Conservation (phyloP, 2,888 invertebrate genomes). For the Bhutanitis thaidina region DNA sequence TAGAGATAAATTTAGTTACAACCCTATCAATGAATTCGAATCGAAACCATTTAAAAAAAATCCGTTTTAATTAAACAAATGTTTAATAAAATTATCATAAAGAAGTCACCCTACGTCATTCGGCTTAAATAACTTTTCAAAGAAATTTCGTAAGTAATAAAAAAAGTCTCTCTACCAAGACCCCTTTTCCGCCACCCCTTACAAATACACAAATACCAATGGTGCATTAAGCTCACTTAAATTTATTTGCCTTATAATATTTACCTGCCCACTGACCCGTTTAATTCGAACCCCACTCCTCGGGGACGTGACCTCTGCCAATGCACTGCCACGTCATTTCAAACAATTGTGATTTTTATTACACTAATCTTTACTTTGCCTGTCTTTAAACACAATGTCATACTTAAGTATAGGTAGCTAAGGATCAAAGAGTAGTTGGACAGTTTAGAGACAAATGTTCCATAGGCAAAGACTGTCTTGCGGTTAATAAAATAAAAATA, state of each 20-base stretch:
- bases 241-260: conserved; percentile 74
- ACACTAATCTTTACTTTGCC: conserved; percentile 1
- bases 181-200: conserved; percentile 33
- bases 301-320: conserved; percentile 54
- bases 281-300: conserved; percentile 53
- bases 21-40: no score
- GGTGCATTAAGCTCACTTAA: conserved; percentile 70
- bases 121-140: conserved; percentile 3
- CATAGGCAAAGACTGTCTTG: no score
- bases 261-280: conserved; percentile 75
- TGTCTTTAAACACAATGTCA: neutral
- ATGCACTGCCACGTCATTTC: conserved; percentile 64
- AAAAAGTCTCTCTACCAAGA: conserved; percentile 17
- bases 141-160: conserved; percentile 11
- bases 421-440: neutral
- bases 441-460: no score
- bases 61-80: neutral
- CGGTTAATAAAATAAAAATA: neutral
- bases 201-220: conserved; percentile 62
- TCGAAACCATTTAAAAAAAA: neutral
- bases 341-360: conserved; percentile 34
- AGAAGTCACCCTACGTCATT: neutral
- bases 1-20: no score
- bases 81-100: neutral
- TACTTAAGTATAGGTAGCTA: neutral